phyloP scores from a whole-genome alignment of 2,797 vertebrate species.

The Distichodus sexfasciatus region DNA sequence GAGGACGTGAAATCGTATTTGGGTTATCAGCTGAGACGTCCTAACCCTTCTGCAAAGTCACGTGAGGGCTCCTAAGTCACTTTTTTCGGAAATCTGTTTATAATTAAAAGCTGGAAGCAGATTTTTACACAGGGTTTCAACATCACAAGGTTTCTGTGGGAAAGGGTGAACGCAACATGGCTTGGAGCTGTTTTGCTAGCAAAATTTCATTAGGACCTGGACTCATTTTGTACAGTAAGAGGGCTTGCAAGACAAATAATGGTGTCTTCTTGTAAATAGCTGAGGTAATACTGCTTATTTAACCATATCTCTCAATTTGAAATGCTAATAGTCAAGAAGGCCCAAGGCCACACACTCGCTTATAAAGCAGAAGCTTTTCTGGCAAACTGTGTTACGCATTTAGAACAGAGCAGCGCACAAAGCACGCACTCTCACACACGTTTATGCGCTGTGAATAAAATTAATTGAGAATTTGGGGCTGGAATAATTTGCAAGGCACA shows the following conservation, averaged over 20 bases:
- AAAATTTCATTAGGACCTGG: constrained; percentile 7
- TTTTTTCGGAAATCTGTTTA: not conserved
- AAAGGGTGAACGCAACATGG: no score
- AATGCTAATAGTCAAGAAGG: constrained; percentile 68
- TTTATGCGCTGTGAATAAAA: constrained; percentile 66
- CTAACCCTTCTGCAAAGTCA: no score
- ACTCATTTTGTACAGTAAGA: constrained; percentile 11
- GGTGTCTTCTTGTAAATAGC: constrained; percentile 43
- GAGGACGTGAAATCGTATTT: constrained; percentile 64
- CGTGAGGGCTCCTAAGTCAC: not conserved
- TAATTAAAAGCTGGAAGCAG: not conserved
- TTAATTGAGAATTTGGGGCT: constrained; percentile 66
- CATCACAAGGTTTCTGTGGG: not conserved
- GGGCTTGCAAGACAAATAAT: constrained; percentile 32
- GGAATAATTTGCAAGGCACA: constrained; percentile 58
- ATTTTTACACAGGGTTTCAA: not conserved
- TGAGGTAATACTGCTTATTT: constrained; percentile 63
- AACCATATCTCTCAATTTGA: constrained; percentile 73
- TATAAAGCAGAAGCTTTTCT: constrained; percentile 49
- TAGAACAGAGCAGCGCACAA: constrained; percentile 46
- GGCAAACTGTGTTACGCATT: constrained; percentile 61
- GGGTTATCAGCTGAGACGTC: not conserved
- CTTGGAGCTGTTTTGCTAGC: not conserved
- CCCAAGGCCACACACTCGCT: constrained; percentile 62
- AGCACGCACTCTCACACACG: constrained; percentile 56